Evolutionary conservation across 2,113 vertebrate genomes (phyloP), one percentile per base, ranked within the genome.

Genomic region (Tenrec ecaudatus): DNA sequence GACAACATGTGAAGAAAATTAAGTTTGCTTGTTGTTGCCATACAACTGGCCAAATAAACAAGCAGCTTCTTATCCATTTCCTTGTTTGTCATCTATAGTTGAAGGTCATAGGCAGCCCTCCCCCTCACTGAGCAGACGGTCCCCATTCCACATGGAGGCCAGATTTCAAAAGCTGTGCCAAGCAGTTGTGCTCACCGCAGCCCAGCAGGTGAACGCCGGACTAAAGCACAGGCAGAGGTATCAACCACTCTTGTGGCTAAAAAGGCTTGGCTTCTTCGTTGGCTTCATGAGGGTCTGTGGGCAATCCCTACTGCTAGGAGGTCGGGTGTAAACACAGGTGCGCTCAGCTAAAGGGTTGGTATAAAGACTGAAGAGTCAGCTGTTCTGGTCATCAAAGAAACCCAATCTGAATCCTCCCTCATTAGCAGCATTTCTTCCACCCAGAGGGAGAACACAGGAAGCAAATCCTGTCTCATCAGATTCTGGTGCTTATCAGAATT

Each of bases 371-470:
- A 90, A 75, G 86, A 75, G 53, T 94, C 90, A 92, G 93, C 86
- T 82, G 53, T 93, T 86, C 82, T 40, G 76, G 53, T 82, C 92
- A 94, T 86, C 95, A 92, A 8, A 75, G 80, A 87, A 90, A 93
- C 87, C 16, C 0, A 66, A 91, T 60, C 83, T 89, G 91, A 96
- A 10, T 71, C 40, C 14, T 43, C 27, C 75, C 95, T 93, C 90
- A 76, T 95, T 95, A 96, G 71, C 88, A 82, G 68, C 73, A 36
- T 89, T 91, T 85, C 71, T 69, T 87, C 78, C n/a, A 75, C 80
- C 71, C 92, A n/a, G 47, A 89, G 82, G 92, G 82, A 95, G 66
- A 82, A 85, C 81, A 43, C 58, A 88, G 86, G 80, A 86, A 68
- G 86, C 66, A 25, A 19, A 10, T 3, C 19, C 31, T 14, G 33